Conservation (phyloP, 2,888 invertebrate genomes). For the Cantharis rustica region DNA sequence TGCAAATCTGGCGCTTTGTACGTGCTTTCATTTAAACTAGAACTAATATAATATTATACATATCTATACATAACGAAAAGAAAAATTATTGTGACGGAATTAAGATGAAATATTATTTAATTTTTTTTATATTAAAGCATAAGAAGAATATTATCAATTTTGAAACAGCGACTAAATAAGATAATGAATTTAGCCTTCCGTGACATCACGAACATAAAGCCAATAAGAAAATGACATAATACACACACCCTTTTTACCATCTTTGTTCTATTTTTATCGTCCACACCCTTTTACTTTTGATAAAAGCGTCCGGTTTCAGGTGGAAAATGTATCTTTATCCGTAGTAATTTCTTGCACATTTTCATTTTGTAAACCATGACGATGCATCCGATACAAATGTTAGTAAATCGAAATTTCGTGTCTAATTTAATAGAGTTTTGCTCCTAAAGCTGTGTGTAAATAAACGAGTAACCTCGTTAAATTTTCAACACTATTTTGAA, state of each 20-base stretch:
- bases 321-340: background rate
- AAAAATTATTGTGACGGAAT: no score
- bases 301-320: slow-evolving; percentile 29
- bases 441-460: no score
- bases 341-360: background rate
- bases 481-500: no score
- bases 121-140: background rate
- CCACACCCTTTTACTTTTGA: slow-evolving; percentile 20
- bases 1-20: background rate
- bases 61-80: no score
- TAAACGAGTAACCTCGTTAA: no score
- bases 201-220: background rate
- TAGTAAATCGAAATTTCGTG: no score
- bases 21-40: no score
- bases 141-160: background rate
- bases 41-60: no score
- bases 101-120: no score
- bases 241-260: slow-evolving; percentile 8
- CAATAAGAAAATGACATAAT: slow-evolving; percentile 2
- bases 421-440: no score
- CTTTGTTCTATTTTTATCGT: slow-evolving; percentile 7
- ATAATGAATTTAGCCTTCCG: background rate
- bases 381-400: background rate
- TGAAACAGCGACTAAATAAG: background rate
- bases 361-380: background rate